Base-by-base conservation (phyloP, 2,797 vertebrate species). In the Sebastes hubbsi region DNA sequence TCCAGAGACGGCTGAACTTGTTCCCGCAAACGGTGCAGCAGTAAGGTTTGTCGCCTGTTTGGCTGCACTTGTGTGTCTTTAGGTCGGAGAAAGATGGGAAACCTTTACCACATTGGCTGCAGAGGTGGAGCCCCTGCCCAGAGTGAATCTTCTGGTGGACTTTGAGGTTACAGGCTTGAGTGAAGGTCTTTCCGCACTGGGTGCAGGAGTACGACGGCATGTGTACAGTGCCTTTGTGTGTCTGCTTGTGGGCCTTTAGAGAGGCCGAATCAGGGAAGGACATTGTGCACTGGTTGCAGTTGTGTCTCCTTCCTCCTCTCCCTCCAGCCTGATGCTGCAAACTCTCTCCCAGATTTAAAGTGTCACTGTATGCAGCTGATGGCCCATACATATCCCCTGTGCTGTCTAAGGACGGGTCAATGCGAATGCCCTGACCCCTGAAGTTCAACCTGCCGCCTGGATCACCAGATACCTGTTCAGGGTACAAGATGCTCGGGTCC, bases 1-100 rank as follows among this genome's bases (percentile, higher is more conserved):
- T 96, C 96, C 96, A 96, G 13, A 96, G 92, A 4, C 96, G 95
- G 71, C 96, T 96, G 86, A 96, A 96, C 83, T 95, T 95, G 88
- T 96, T 96, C 34, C 96, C 96, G 6, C 96, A 96, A 0, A 96
- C 88, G 0, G 90, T 84, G 89, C 96, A 96, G 84, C 93, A 94
- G 73, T 95, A 96, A 0, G 95, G 96, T 78, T 96, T 96, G 81
- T 96, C 95, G 1, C 90, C 91, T 0, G 86, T 87, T 65, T 94
- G 94, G 67, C 92, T 93, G 72, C 96, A 96, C 61, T 92, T 91
- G 77, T 96, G 96, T 20, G 75, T 80, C 73, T 94, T 94, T 52
- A 96, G 84, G 36, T 96, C 95, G 3, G 89, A 84, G 74, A 94
- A 94, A 13, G 94, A 93, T 1, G 93, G 80, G 76, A 95, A 96